Evolutionary conservation across 2,888 invertebrate genomes (phyloP), one percentile per base, ranked within the genome.

Genomic region (Trichogramma evanescens): DNA sequence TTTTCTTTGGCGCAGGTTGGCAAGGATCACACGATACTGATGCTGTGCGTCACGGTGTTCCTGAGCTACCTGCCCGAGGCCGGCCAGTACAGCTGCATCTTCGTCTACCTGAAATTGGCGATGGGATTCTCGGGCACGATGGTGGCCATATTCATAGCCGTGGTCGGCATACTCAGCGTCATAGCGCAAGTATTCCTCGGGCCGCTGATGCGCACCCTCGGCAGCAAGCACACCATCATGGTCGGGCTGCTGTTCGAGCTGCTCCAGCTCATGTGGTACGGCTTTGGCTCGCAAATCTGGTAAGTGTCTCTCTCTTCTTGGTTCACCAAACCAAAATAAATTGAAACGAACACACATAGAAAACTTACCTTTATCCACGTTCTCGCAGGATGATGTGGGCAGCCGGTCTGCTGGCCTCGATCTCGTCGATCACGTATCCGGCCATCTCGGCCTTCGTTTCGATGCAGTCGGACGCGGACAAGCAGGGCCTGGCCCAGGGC

Each of bases 381-480:
- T n/a, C n/a, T n/a, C n/a, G n/a, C 70, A 89, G 90, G 89, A 95
- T 99, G 91, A 97, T 99, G 95, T 99, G 99, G 99, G 91, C 93
- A 46, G 98, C 98, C 7, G 99, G 99, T 58, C 87, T 95, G 67
- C 82, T 99, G 67, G 98, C 98, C 45, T 94, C 97, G 9, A 85
- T 98, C 69, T 95, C 95, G 64, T 95, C 95, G 67, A 89, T 99
- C 70, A 97, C 97, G 4, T 99, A 99, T 82, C 99, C 99, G 44
- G 96, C 98, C 58, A 98, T 99, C 74, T 95, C 95, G 78, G 94
- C 98, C 45, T 99, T 96, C 80, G 97, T 97, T 58, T 97, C 97
- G 9, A 92, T 96, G 74, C 95, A 97, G 80, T 95, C 97, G 66
- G 91, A 95, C 73, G 90, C 93, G n/a, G 98, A 99, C 79, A 89